Conservation (phyloP, 2,888 invertebrate species). For the Tromatobia lineatoria region DNA sequence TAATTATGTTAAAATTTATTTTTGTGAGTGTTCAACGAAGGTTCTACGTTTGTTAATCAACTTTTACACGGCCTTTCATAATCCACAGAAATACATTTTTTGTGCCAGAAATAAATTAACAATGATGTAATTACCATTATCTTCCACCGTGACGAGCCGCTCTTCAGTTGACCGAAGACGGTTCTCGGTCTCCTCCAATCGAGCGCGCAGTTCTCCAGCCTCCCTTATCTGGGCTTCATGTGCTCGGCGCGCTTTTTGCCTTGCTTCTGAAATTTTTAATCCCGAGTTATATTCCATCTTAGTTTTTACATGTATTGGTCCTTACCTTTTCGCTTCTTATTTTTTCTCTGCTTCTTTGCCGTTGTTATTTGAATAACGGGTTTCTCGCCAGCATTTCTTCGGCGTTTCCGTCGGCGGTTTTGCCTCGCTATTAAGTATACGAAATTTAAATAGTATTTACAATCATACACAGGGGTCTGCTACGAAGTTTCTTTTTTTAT, state of each 20-base stretch:
- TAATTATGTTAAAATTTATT: no score
- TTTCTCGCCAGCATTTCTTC: background rate
- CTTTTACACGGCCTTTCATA: no score
- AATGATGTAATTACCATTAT: background rate
- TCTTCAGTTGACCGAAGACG: background rate
- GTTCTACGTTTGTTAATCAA: no score
- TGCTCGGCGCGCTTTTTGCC: background rate
- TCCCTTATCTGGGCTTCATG: background rate
- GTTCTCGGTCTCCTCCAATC: background rate
- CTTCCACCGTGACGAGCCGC: background rate
- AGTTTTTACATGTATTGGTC: background rate
- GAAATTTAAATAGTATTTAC: background rate
- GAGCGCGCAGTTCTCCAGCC: background rate
- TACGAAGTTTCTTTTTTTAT: no score
- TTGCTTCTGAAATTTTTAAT: background rate
- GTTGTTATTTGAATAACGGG: background rate
- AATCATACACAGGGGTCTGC: background rate
- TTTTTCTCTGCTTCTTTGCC: background rate
- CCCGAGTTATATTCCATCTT: background rate
- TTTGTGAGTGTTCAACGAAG: no score
- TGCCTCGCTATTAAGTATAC: background rate
- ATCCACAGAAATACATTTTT: no score
- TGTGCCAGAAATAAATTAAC: background rate
- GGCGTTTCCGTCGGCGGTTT: background rate
- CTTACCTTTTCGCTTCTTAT: conserved; percentile 8